A percentile compares a stretch with the other conserved stretches of the same genome.
phyloP scores from a whole-genome alignment of 37 sponge, comb jelly and placozoan species.

The Ephydatia muelleri region DNA sequence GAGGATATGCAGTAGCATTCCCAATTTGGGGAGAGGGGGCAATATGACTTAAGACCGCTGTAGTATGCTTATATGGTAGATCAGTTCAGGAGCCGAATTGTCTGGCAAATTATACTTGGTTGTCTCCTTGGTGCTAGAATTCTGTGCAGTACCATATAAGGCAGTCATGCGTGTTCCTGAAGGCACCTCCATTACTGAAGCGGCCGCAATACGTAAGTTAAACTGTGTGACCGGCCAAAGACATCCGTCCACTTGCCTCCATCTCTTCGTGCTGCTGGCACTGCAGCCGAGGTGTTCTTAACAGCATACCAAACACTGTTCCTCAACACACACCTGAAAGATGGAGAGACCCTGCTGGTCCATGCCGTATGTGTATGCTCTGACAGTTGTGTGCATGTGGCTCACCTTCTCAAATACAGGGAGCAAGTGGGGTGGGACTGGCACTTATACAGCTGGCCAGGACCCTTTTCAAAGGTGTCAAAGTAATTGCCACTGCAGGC shows the following conservation, averaged over 20 bases:
- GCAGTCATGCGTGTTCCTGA: constrained; percentile 69
- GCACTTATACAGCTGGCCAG: constrained; percentile 80
- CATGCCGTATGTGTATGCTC: constrained; percentile 69
- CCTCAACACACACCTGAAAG: constrained; percentile 57
- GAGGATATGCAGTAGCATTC: not conserved
- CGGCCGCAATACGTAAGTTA: constrained; percentile 78
- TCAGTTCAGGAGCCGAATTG: no score
- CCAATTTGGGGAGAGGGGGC: constrained; percentile 57
- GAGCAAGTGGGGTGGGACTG: constrained; percentile 85
- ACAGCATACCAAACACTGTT: constrained; percentile 86
- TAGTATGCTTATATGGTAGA: not conserved
- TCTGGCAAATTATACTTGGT: not conserved
- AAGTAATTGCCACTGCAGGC: constrained; percentile 78
- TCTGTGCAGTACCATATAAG: constrained; percentile 75
- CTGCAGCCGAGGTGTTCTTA: constrained; percentile 76
- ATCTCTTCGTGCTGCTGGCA: not conserved
- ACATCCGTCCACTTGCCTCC: not conserved
- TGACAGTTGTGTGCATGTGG: not conserved
- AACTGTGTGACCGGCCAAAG: not conserved
- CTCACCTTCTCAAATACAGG: constrained; percentile 25
- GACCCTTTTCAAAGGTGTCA: constrained; percentile 39
- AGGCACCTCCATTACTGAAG: constrained; percentile 48
- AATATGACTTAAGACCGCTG: constrained; percentile 43
- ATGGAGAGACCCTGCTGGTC: constrained; percentile 75
- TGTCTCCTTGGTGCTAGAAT: constrained; percentile 32